These are phyloP conservation scores for Otolemur crassicaudatus DNA, from an alignment of 2,797 vertebrate genomes.

Conservation along the genomic window DNA sequence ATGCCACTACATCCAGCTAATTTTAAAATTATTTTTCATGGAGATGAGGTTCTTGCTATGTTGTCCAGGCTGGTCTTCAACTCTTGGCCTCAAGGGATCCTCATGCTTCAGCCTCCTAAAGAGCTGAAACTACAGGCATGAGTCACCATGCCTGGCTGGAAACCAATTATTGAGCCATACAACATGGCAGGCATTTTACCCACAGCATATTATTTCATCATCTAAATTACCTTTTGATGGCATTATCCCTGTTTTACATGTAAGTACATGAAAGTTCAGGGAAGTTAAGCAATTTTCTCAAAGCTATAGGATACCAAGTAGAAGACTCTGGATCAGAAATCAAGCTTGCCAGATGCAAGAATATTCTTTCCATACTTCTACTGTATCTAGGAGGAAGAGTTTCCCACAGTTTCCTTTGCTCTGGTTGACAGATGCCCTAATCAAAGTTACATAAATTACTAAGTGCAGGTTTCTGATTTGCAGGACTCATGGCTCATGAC, in stretches of 20 bases:
- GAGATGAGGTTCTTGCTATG: not conserved
- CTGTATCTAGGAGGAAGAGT: not conserved
- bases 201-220: not conserved
- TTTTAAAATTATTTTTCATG: not conserved
- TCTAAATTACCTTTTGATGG: slow-evolving; percentile 3
- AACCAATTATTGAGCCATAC: not conserved
- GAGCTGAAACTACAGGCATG: not conserved
- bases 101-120: not conserved
- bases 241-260: not conserved
- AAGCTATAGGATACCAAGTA: not conserved
- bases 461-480: not conserved
- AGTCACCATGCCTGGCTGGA: not conserved
- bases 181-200: not conserved
- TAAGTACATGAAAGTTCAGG: not conserved
- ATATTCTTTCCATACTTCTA: not conserved
- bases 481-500: not conserved
- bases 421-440: not conserved
- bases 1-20: not conserved
- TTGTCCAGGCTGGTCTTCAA: not conserved
- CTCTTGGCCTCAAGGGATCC: not conserved
- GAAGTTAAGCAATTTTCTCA: slow-evolving; percentile 12
- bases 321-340: not conserved
- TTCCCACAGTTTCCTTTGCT: not conserved
- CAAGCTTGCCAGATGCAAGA: not conserved
- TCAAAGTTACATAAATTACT: not conserved